Percentiles rank a stretch among this genome's conserved stretches.
Conservation (phyloP, 1,140 invertebrate species). For the Pseudomyrmex sp. region DNA sequence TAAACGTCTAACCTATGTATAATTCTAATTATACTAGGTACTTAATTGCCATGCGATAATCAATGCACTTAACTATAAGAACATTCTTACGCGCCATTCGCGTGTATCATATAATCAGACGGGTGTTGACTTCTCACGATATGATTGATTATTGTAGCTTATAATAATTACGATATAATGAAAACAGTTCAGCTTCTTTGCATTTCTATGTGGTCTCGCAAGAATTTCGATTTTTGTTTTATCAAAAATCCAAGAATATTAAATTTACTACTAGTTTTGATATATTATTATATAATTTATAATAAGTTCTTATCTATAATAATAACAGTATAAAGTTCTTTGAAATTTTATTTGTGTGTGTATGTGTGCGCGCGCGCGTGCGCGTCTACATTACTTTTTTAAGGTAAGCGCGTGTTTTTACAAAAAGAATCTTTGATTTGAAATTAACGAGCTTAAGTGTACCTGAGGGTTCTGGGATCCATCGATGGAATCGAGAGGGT, state of each 20-base stretch:
- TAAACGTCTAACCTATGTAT: conserved; percentile 57
- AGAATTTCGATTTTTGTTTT: background rate
- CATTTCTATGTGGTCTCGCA: background rate
- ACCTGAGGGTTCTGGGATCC: conserved; percentile 25
- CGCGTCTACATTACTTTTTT: conserved; percentile 5
- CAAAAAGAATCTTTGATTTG: conserved; percentile 25
- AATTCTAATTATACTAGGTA: conserved; percentile 63
- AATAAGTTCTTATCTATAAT: background rate
- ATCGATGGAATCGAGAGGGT: conserved; percentile 50
- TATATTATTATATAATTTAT: background rate
- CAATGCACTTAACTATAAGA: conserved; percentile 64
- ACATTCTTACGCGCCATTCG: conserved; percentile 56
- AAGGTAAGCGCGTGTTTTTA: background rate
- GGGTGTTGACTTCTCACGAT: conserved; percentile 26
- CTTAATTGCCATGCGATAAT: conserved; percentile 56
- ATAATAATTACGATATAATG: conserved; percentile 15
- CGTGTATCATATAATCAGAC: conserved; percentile 68
- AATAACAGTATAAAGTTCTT: too few species aligned
- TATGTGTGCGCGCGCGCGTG: too few species aligned
- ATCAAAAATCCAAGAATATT: too few species aligned
- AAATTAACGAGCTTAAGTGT: conserved; percentile 49
- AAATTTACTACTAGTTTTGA: background rate
- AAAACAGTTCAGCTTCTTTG: background rate
- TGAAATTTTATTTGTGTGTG: too few species aligned
- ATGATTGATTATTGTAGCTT: conserved; percentile 68